Evolutionary conservation across 2,113 vertebrate genomes (phyloP), one percentile per base, ranked within the genome.

Genomic region (Oceanites oceanicus): DNA sequence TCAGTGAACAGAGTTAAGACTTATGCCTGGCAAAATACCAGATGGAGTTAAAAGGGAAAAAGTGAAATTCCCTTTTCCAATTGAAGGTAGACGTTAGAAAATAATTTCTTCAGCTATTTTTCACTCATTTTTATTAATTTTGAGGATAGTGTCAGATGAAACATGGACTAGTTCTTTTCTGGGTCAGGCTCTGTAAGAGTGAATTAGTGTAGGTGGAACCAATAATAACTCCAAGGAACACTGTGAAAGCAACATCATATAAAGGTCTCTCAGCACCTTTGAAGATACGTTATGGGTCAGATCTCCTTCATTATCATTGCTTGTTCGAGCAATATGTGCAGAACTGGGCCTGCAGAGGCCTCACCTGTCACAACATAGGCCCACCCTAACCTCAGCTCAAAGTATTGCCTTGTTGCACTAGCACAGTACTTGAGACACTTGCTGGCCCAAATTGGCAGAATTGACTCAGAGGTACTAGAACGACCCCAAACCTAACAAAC

Each of bases 161-260:
- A 92, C 44, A 83, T 23, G 86, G 47, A 56, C 92, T 96, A 92
- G 72, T 65, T 93, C 85, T 94, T 92, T 94, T 94, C 90, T 95
- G 86, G 92, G 88, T 95, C 92, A 96, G 44, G 76, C 68, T 95
- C 68, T 1, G 8, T 70, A 47, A 91, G 44, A 74, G 61, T n/a
- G 79, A 94, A 92, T 90, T 92, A 90, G 79, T 84, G 95, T 96
- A 81, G 94, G 95, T 92, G 95, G 96, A 93, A 86, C 79, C 92
- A 96, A 94, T 92, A 96, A 96, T 94, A 96, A 72, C 94, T 93
- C 56, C 56, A 80, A 88, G 96, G 95, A 91, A 78, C 86, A 42
- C 55, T 86, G 63, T 84, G 76, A 96, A 84, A 91, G 72, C 83
- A 68, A 6, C 56, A 56, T 85, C 62, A 38, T 16, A 52, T 63